phyloP scores from a whole-genome alignment of 2,797 vertebrate genomes.

The Catamblyrhynchus diadema region DNA sequence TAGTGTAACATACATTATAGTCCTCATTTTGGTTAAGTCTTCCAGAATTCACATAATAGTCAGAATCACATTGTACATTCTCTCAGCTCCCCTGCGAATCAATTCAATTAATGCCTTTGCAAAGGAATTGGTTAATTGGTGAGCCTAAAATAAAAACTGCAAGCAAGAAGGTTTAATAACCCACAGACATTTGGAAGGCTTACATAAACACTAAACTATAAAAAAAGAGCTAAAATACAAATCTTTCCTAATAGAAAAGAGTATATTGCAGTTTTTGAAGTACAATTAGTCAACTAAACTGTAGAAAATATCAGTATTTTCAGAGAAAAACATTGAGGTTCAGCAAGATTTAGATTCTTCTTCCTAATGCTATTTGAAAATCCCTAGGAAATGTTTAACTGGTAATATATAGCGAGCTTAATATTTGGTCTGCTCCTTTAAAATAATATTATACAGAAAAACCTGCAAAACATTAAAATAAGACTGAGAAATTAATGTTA shows the following conservation, averaged over 20 bases:
- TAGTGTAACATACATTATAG: background rate
- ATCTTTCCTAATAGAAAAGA: background rate
- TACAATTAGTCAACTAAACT: background rate
- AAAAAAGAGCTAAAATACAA: background rate
- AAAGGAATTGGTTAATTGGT: background rate
- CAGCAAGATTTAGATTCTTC: background rate
- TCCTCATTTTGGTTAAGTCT: background rate
- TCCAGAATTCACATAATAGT: background rate
- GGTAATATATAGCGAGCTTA: rapidly evolving
- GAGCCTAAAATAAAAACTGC: background rate
- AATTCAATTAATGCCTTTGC: background rate
- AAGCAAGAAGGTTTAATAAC: background rate
- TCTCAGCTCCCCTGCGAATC: background rate
- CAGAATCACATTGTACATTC: background rate
- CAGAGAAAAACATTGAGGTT: background rate
- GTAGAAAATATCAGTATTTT: background rate
- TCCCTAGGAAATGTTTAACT: background rate
- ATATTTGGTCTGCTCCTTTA: background rate
- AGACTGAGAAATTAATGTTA: background rate
- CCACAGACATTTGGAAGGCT: background rate
- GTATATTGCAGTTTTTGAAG: background rate
- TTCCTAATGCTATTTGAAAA: background rate
- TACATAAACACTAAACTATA: background rate
- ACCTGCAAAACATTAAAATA: background rate
- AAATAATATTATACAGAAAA: background rate